Evolutionary conservation across 2,797 vertebrate species (phyloP).

Genomic region (Enteromius fasciolatus): DNA sequence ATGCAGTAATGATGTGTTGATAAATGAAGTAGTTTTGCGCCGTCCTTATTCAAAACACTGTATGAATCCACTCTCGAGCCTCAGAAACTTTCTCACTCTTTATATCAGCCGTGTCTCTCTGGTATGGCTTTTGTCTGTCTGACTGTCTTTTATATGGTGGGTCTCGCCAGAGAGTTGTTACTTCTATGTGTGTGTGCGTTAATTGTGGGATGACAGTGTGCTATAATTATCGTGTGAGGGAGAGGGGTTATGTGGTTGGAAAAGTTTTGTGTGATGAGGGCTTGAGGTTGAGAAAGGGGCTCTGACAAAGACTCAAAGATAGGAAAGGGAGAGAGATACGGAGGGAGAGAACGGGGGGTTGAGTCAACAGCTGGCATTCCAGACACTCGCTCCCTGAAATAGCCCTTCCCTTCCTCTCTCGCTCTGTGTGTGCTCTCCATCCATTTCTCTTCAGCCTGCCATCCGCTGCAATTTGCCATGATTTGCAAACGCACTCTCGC

Average conservation of each 20-base stretch:
- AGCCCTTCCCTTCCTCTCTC: conserved; percentile 58
- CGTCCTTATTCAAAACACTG: conserved; percentile 49
- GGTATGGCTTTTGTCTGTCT: conserved; percentile 53
- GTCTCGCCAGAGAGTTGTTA: conserved; percentile 50
- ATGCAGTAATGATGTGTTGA: conserved; percentile 3
- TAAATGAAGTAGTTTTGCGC: conserved; percentile 24
- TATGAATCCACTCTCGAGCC: conserved; percentile 34
- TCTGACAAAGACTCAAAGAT: conserved; percentile 60
- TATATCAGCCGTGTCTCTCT: conserved; percentile 43
- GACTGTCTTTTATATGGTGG: conserved; percentile 64
- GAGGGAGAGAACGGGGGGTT: conserved; percentile 25
- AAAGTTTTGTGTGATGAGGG: conserved; percentile 70
- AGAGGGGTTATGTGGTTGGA: conserved; percentile 72
- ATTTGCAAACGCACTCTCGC: conserved; percentile 22
- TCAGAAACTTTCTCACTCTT: conserved; percentile 11
- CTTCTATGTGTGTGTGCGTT: conserved; percentile 61
- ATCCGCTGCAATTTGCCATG: conserved; percentile 21
- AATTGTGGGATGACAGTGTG: conserved; percentile 70
- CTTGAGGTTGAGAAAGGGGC: conserved; percentile 66
- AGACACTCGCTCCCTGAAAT: conserved; percentile 71
- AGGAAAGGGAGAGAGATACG: conserved; percentile 57
- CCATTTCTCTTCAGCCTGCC: conserved; percentile 46
- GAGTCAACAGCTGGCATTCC: conserved; percentile 74
- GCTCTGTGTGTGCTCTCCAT: conserved; percentile 45
- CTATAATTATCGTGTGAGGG: conserved; percentile 78